Base-by-base conservation (phyloP, 2,113 vertebrate genomes). In the Brienomyrus brachyistius region DNA sequence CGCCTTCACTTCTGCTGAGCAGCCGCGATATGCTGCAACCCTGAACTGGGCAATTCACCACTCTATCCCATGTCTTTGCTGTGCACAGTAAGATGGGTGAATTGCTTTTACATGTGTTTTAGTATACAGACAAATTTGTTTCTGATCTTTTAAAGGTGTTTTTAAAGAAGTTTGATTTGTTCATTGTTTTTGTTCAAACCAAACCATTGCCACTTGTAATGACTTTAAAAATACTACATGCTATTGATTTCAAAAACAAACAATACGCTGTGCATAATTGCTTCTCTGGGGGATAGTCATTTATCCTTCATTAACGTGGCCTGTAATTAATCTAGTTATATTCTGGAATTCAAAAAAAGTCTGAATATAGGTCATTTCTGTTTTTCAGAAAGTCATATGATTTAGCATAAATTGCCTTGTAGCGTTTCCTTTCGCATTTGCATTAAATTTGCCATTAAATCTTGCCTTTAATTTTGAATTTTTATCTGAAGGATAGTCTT, bases 241-340 rank as follows among this genome's bases (percentile, higher is more conserved):
- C 11, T 89, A 91, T 88, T 91, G 88, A 93, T 91, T 93, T 93
- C 90, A 92, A 94, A 94, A 95, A 92, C 94, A 95, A 95, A 95
- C 94, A 95, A 92, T 91, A 92, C 90, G 91, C 89, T 93, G 92
- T 92, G 92, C 56, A 56, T 96, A 96, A 96, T 95, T 95, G 90
- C 92, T 88, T 94, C 95, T 92, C 91, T 9, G 19, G 94, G 94
- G 94, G 92, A 86, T 88, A 87, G 27, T 87, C 62, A 90, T 95
- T 93, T 92, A 89, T 93, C 91, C 74, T 92, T 93, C 91, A 93
- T 94, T 95, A 93, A 92, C 91, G 89, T 92, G 92, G 92, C 84
- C 15, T 77, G 91, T 95, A 95, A 95, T 96, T 95, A 40, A 40
- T 40, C 40, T 40, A 80, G 6, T 88, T 91, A 91, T 93, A 89